These are phyloP conservation scores for Abrostola tripartita DNA, from an alignment of 2,888 invertebrate genomes.

Conservation along the genomic window DNA sequence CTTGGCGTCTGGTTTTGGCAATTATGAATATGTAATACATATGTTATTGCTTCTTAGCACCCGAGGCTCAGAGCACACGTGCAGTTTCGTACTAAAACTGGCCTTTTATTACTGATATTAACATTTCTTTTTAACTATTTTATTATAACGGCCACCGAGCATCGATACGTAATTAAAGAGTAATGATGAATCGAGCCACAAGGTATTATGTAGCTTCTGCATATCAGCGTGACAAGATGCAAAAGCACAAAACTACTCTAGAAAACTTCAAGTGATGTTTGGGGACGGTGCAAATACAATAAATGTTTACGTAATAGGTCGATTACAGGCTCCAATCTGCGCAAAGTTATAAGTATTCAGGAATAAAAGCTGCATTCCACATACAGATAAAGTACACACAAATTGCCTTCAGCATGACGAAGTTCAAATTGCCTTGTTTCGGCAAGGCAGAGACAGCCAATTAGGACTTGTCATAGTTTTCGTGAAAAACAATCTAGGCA, in stretches of 20 bases:
- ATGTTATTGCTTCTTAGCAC: slow-evolving; percentile 47
- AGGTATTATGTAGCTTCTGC: too few relatives aligned
- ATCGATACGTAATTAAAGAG: too few relatives aligned
- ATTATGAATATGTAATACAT: slow-evolving; percentile 63
- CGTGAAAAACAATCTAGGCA: not conserved
- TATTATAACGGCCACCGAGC: not conserved
- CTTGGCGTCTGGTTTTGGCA: slow-evolving; percentile 77
- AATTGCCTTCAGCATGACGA: too few relatives aligned
- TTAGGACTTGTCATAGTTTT: not conserved
- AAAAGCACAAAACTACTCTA: too few relatives aligned
- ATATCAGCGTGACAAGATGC: too few relatives aligned
- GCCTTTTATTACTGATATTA: slow-evolving; percentile 24
- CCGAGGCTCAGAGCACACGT: slow-evolving; percentile 43
- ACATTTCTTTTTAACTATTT: not conserved
- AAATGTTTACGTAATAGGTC: not conserved
- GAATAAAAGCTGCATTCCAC: not conserved
- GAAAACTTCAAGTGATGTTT: too few relatives aligned
- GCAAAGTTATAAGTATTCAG: not conserved
- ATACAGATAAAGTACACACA: too few relatives aligned
- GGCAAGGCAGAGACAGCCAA: not conserved
- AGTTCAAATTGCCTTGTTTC: too few relatives aligned
- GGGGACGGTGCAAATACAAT: too few relatives aligned
- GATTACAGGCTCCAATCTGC: not conserved
- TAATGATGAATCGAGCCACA: too few relatives aligned
- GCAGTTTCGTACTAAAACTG: slow-evolving; percentile 21